These are phyloP conservation scores for Mastomys coucha DNA, from an alignment of 2,113 vertebrate genomes.

Conservation along the genomic window DNA sequence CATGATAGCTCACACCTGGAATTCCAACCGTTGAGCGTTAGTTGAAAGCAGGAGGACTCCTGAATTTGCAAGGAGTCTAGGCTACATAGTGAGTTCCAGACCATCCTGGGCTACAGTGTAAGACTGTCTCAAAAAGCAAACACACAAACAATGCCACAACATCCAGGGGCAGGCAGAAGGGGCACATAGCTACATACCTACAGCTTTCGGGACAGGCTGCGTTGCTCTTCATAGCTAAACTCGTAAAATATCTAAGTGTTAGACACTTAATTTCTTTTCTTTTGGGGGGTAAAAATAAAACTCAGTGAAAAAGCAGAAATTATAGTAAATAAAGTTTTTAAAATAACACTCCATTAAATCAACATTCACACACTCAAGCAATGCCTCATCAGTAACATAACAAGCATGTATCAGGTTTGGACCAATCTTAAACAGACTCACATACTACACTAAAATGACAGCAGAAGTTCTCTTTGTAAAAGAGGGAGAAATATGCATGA, in stretches of 20 bases:
- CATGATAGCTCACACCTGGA: background rate
- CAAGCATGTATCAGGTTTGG: conserved; percentile 67
- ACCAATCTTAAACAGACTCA: conserved; percentile 70
- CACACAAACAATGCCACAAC: background rate
- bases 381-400: conserved; percentile 73
- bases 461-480: conserved; percentile 66
- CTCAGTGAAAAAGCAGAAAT: conserved; percentile 47
- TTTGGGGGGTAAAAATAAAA: conserved; percentile 9
- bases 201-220: background rate
- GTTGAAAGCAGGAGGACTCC: background rate
- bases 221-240: background rate
- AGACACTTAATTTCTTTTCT: conserved; percentile 8
- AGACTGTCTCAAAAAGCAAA: background rate
- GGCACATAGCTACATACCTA: background rate
- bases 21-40: too few relatives aligned
- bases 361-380: conserved; percentile 60
- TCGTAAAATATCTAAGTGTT: background rate
- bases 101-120: background rate
- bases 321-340: conserved; percentile 73
- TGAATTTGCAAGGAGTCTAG: background rate
- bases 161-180: background rate
- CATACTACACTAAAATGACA: background rate
- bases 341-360: conserved; percentile 63
- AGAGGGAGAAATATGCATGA: conserved; percentile 52
- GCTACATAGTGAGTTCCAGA: background rate